These are phyloP conservation scores for Meloidogyne exigua DNA, from an alignment of 1,140 invertebrate genomes.

Conservation along the genomic window DNA sequence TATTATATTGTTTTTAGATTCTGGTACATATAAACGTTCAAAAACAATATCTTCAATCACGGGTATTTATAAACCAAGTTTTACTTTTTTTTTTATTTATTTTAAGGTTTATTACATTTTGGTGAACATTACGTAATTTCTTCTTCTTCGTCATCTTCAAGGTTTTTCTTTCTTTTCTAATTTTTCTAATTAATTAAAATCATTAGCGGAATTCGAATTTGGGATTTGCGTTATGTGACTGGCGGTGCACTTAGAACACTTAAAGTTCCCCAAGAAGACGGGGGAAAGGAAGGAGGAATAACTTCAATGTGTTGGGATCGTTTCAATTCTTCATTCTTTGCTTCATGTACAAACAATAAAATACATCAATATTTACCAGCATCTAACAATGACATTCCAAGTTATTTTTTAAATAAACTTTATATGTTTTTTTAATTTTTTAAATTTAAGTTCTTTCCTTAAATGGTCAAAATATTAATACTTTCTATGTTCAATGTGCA, in stretches of 20 bases:
- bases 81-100: slow-evolving; percentile 15
- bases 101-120: slow-evolving; percentile 24
- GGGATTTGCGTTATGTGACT: slow-evolving; percentile 37
- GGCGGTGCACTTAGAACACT: slow-evolving; percentile 22
- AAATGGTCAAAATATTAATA: neutral
- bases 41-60: slow-evolving; percentile 17
- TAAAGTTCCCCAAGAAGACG: slow-evolving; percentile 17
- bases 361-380: slow-evolving; percentile 36
- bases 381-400: slow-evolving; percentile 22
- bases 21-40: neutral
- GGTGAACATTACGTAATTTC: slow-evolving; percentile 35
- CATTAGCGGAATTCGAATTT: slow-evolving; percentile 39
- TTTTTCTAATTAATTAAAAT: neutral
- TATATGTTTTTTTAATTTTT: slow-evolving; percentile 7
- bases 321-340: slow-evolving; percentile 32
- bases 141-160: slow-evolving; percentile 29
- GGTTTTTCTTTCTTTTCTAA: slow-evolving; percentile 18
- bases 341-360: slow-evolving; percentile 35
- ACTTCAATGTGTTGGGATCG: slow-evolving; percentile 38
- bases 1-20: slow-evolving; percentile 9
- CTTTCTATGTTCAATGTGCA: slow-evolving; percentile 36
- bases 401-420: neutral
- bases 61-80: neutral
- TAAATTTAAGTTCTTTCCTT: slow-evolving; percentile 24
- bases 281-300: slow-evolving; percentile 32